Evolutionary conservation across 2,113 vertebrate species (phyloP).

Genomic region (Pteruthius melanotis): DNA sequence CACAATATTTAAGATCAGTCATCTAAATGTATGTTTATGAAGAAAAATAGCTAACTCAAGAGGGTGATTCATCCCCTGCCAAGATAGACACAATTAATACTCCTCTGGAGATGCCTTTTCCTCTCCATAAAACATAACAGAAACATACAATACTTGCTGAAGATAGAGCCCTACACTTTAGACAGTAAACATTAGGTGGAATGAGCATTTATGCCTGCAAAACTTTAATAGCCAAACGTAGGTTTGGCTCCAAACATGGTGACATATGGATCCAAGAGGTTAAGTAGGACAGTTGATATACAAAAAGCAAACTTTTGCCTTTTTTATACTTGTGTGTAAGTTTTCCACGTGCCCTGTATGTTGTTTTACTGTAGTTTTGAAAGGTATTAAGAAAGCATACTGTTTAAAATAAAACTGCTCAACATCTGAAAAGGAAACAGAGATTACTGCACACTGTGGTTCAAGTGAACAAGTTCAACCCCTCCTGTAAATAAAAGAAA

Average conservation of each 20-base stretch:
- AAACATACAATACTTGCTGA: background rate
- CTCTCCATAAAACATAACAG: background rate
- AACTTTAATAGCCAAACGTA: background rate
- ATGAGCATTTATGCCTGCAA: background rate
- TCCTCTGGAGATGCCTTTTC: background rate
- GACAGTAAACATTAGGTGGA: background rate
- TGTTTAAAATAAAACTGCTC: background rate
- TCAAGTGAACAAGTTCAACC: background rate
- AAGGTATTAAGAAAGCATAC: background rate
- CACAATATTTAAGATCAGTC: background rate
- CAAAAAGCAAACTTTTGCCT: background rate
- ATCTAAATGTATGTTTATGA: background rate
- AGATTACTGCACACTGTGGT: background rate
- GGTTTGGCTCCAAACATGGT: background rate
- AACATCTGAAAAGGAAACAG: background rate
- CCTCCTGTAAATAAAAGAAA: background rate
- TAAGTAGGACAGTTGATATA: background rate
- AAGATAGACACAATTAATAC: background rate
- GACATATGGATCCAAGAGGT: background rate
- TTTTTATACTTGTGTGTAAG: background rate
- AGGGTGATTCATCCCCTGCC: background rate
- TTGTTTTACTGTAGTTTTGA: background rate
- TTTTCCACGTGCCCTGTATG: accelerated
- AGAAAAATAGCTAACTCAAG: background rate
- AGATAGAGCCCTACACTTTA: background rate